These are phyloP conservation scores for Penelope pileata DNA, from an alignment of 2,113 vertebrate species.

Conservation along the genomic window DNA sequence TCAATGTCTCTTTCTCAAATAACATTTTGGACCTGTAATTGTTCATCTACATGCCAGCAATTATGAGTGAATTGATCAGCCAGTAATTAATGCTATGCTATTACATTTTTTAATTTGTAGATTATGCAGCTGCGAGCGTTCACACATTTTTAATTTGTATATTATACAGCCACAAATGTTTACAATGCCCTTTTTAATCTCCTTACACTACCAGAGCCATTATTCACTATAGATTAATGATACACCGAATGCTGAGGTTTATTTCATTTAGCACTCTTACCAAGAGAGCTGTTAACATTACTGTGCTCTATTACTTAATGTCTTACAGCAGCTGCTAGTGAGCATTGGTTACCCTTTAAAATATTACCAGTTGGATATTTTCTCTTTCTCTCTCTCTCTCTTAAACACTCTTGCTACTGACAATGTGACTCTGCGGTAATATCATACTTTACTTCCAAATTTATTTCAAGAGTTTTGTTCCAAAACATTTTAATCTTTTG, in stretches of 20 bases:
- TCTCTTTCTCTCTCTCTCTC: neutral
- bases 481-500: slow-evolving; percentile 41
- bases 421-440: slow-evolving; percentile 61
- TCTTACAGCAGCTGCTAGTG: slow-evolving; percentile 80
- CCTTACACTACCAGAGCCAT: slow-evolving; percentile 82
- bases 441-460: slow-evolving; percentile 69
- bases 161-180: slow-evolving; percentile 90
- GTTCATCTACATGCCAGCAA: slow-evolving; percentile 85
- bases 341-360: slow-evolving; percentile 82
- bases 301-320: slow-evolving; percentile 84
- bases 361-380: slow-evolving; percentile 71
- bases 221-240: slow-evolving; percentile 87
- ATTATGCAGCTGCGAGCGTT: slow-evolving; percentile 85
- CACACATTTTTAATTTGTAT: slow-evolving; percentile 88
- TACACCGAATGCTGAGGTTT: slow-evolving; percentile 77
- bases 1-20: slow-evolving; percentile 85
- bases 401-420: slow-evolving; percentile 26
- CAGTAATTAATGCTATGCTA: slow-evolving; percentile 85
- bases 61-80: slow-evolving; percentile 85
- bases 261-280: slow-evolving; percentile 85
- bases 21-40: slow-evolving; percentile 83
- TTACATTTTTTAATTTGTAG: slow-evolving; percentile 88
- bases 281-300: slow-evolving; percentile 86
- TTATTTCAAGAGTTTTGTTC: slow-evolving; percentile 56
- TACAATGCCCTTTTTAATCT: slow-evolving; percentile 90